Evolutionary conservation across 2,888 invertebrate genomes (phyloP).

Genomic region (Lasius platythorax): DNA sequence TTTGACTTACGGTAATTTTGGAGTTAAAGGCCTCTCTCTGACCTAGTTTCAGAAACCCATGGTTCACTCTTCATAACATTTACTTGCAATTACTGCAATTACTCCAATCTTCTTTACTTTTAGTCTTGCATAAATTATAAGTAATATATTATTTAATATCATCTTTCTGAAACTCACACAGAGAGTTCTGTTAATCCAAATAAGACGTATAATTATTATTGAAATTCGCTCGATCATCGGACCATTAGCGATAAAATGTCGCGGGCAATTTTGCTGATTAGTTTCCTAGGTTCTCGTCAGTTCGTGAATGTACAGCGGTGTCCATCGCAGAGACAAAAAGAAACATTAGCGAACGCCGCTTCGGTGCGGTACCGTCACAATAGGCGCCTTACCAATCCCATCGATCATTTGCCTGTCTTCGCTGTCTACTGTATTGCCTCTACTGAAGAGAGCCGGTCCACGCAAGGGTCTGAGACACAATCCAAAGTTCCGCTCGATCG

Average conservation of each 20-base stretch:
- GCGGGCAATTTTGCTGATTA: conserved; percentile 38
- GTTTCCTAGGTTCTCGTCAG: conserved; percentile 11
- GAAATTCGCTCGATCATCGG: conserved; percentile 32
- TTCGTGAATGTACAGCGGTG: conserved; percentile 19
- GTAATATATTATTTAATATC: not conserved
- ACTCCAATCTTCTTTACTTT: not conserved
- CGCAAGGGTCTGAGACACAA: conserved; percentile 48
- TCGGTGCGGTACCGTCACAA: conserved; percentile 25
- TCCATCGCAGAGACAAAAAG: conserved; percentile 36
- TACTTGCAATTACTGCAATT: not conserved
- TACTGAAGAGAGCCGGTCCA: conserved; percentile 31
- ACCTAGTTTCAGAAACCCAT: not conserved
- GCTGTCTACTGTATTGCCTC: conserved; percentile 56
- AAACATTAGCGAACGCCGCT: conserved; percentile 50
- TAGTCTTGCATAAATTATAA: conserved; percentile 7
- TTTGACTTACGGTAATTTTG: conserved; percentile 13
- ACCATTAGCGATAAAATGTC: not conserved
- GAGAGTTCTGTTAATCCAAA: not conserved
- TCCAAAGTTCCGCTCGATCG: conserved; percentile 67
- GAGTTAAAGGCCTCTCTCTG: not conserved
- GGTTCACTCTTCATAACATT: not conserved
- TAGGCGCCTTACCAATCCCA: conserved; percentile 61
- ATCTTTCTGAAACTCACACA: not conserved
- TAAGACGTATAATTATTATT: conserved; percentile 2
- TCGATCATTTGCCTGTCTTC: conserved; percentile 70